A percentile compares a stretch with the other conserved stretches of the same genome.
phyloP scores from a whole-genome alignment of 1,140 invertebrate genomes.

The Aricia agestis region DNA sequence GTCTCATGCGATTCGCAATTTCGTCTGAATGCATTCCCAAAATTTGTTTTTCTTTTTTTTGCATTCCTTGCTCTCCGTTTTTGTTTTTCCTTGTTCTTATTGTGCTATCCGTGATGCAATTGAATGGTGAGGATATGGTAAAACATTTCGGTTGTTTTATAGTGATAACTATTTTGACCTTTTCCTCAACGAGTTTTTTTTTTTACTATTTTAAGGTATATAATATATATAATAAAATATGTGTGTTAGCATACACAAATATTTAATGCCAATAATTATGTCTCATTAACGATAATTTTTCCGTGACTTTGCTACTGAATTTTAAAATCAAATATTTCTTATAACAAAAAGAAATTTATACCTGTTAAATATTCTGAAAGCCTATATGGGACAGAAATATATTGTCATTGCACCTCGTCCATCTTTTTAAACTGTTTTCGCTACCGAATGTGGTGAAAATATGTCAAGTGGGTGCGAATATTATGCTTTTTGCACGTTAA shows the following conservation, averaged over 20 bases:
- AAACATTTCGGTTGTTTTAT: neutral
- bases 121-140: neutral
- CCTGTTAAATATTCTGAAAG: neutral
- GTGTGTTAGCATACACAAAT: no score
- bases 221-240: no score
- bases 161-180: no score
- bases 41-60: conserved; percentile 43
- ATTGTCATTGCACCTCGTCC: neutral
- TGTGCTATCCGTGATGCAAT: conserved; percentile 2
- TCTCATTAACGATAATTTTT: neutral
- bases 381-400: neutral
- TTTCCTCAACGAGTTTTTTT: no score
- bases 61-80: conserved; percentile 35
- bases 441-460: neutral
- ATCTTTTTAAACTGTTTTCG: conserved; percentile 9
- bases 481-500: neutral
- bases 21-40: conserved; percentile 51
- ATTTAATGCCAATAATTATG: no score
- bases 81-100: conserved; percentile 37
- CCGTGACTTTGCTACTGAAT: neutral
- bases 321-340: neutral
- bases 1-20: conserved; percentile 61
- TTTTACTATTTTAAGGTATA: no score
- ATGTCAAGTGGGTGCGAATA: conserved; percentile 9
- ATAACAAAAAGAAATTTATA: neutral